Base-by-base conservation (phyloP, 1,140 invertebrate genomes). In the Drosophila teissieri region DNA sequence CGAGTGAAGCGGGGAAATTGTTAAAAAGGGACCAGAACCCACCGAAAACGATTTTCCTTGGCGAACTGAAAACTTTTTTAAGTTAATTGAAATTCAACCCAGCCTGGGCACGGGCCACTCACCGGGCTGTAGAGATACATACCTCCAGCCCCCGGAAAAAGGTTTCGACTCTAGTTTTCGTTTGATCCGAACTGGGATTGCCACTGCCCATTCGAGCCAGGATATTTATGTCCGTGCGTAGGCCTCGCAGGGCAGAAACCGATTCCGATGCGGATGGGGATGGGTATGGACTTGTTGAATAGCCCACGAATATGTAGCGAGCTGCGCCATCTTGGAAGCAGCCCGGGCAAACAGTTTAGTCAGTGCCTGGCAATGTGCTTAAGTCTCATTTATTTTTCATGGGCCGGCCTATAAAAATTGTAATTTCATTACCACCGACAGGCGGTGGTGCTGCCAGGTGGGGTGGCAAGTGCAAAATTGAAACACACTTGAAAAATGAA, bases 311-410 rank as follows among this genome's bases (percentile, higher is more conserved):
- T 70, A 48, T 70, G 34, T 70, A 37, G 11, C n/a, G 42, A 22
- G 22, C 67, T n/a, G 7, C 42, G 1, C 19, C 42, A n/a, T 7
- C 52, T 19, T 42, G 40, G 6, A 19, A 19, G 1, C 27, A 27
- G 27, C 7, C 44, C 7, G 45, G 48, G 49, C 57, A 74, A 70
- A 70, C 68, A 72, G 68, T 74, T 74, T 64, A 74, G 72, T 52
- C 57, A 56, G 52, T 44, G 45, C 67, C 52, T 17, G 73, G 80
- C 78, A 84, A 83, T 80, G 84, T 75, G 82, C 88, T 90, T 90
- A 90, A 76, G 82, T 81, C 82, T 90, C 88, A 90, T 90, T 90
- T 90, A 90, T 90, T 86, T 90, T 90, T 90, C 88, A 90, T 90
- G 77, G 55, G 62, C 82, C 70, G 76, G 77, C 80, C 79, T 75